These are phyloP conservation scores for Symphodus melops DNA, from an alignment of 2,113 vertebrate species.

Conservation along the genomic window DNA sequence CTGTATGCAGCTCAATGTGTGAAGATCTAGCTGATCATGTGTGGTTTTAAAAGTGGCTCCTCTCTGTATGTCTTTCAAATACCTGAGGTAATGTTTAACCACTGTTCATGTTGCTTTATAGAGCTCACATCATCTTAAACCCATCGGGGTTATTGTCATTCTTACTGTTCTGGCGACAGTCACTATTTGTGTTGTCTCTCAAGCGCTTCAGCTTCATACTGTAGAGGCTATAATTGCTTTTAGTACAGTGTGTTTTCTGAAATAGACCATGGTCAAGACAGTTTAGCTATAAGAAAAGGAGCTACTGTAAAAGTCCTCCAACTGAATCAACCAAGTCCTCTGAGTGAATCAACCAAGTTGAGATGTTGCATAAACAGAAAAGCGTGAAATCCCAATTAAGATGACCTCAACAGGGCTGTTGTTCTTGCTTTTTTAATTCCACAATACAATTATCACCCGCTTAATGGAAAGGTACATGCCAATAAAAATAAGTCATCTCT, in stretches of 20 bases:
- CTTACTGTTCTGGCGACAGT: slow-evolving; percentile 7
- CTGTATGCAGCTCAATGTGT: slow-evolving; percentile 10
- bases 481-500: slow-evolving; percentile 79
- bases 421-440: slow-evolving; percentile 59
- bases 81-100: slow-evolving; percentile 3
- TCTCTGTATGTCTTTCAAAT: slow-evolving; percentile 3
- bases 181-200: slow-evolving; percentile 32
- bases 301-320: slow-evolving; percentile 40
- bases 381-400: slow-evolving; percentile 38
- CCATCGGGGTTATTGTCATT: slow-evolving; percentile 9
- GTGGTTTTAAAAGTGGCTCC: slow-evolving; percentile 32
- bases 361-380: slow-evolving; percentile 24
- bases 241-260: slow-evolving; percentile 20
- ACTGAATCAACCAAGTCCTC: slow-evolving; percentile 4
- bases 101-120: slow-evolving; percentile 8
- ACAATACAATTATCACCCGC: slow-evolving; percentile 73
- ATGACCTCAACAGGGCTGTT: slow-evolving; percentile 60
- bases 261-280: slow-evolving; percentile 25
- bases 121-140: slow-evolving; percentile 17
- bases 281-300: slow-evolving; percentile 19
- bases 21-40: no score
- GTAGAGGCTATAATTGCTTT: slow-evolving; percentile 2
- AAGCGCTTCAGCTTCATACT: slow-evolving; percentile 10
- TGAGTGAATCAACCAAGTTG: slow-evolving; percentile 9
- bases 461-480: slow-evolving; percentile 67